Evolutionary conservation across 2,113 vertebrate genomes (phyloP).

Genomic region (Micromys minutus): DNA sequence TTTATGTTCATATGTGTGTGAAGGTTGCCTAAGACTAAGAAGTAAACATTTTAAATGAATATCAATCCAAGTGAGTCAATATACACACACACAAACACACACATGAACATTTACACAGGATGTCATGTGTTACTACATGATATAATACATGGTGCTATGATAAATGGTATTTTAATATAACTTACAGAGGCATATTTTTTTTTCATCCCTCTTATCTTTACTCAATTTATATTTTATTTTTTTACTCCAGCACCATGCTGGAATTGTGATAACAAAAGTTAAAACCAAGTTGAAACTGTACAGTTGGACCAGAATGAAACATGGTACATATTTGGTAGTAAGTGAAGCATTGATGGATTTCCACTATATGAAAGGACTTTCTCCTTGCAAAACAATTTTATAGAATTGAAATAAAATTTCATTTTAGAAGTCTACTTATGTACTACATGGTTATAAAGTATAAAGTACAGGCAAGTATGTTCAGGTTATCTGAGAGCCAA

Average conservation of each 20-base stretch:
- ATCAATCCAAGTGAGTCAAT: neutral
- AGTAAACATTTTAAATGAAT: neutral
- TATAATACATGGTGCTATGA: neutral
- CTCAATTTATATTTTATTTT: neutral
- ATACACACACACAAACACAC: neutral
- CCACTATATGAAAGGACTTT: neutral
- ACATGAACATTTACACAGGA: neutral
- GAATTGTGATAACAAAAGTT: neutral
- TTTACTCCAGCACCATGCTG: accelerated
- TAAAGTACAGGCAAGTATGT: neutral
- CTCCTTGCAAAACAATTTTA: neutral
- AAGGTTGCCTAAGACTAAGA: neutral
- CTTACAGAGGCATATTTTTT: neutral
- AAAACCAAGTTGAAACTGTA: neutral
- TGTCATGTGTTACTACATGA: neutral
- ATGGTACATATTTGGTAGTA: neutral
- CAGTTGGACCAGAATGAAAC: neutral
- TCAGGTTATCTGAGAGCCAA: neutral
- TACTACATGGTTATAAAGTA: neutral
- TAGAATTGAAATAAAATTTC: neutral
- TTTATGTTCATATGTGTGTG: neutral
- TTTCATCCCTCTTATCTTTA: neutral
- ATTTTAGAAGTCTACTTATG: neutral
- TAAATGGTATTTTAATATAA: neutral
- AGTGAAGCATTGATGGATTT: neutral